These are phyloP conservation scores for Drosophila saltans DNA, from an alignment of 1,140 invertebrate species.

Conservation along the genomic window DNA sequence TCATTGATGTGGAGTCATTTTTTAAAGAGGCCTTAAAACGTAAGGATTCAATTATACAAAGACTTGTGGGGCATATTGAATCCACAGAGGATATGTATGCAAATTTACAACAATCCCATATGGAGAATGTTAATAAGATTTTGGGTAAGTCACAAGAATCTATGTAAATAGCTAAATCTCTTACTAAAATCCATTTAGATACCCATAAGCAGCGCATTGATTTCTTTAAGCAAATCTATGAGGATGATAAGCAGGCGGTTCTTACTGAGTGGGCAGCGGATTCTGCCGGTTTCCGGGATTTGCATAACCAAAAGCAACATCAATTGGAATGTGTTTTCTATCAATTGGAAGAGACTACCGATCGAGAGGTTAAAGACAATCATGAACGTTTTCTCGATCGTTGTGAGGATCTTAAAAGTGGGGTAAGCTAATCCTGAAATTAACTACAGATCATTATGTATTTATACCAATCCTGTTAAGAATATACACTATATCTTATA, in stretches of 20 bases:
- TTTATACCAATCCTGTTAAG: no score
- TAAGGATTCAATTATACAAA: constrained; percentile 87
- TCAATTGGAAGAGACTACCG: constrained; percentile 67
- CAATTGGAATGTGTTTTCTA: constrained; percentile 78
- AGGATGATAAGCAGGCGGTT: constrained; percentile 84
- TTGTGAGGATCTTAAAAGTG: constrained; percentile 84
- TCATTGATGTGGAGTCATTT: constrained; percentile 84
- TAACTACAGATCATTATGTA: no score
- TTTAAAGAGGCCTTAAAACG: constrained; percentile 84
- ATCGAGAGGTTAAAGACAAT: constrained; percentile 51
- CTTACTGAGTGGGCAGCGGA: constrained; percentile 84
- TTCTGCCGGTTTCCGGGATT: constrained; percentile 78
- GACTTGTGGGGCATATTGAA: constrained; percentile 87
- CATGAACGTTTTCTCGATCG: constrained; percentile 80
- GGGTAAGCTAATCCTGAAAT: constrained; percentile 68
- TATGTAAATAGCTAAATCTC: background rate
- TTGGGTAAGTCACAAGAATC: constrained; percentile 84
- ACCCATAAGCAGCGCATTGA: constrained; percentile 84
- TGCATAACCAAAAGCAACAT: constrained; percentile 77
- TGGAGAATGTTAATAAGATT: constrained; percentile 87
- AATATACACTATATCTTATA: no score
- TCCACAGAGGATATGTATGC: constrained; percentile 88
- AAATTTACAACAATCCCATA: constrained; percentile 86
- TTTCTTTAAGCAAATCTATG: constrained; percentile 85
- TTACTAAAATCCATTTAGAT: constrained; percentile 62